phyloP scores from a whole-genome alignment of 2,113 vertebrate genomes.

The Martes martes region DNA sequence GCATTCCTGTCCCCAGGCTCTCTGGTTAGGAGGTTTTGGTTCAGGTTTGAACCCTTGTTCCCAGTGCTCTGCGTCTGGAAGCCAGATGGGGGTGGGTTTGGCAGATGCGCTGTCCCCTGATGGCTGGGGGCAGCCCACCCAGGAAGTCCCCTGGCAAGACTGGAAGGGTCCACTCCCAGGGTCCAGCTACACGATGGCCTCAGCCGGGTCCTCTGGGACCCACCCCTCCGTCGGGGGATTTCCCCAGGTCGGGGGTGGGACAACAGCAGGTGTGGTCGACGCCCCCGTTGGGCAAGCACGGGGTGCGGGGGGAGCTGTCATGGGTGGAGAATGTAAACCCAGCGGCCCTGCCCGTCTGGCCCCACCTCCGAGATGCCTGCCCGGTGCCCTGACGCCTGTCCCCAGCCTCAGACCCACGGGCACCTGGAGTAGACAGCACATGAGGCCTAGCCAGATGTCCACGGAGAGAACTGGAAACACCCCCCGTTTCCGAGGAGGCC shows the following conservation, averaged over 20 bases:
- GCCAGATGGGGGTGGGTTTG: background rate
- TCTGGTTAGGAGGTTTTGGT: background rate
- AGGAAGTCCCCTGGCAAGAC: background rate
- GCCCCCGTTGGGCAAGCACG: no score
- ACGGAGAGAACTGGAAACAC: background rate
- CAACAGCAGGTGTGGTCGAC: accelerated
- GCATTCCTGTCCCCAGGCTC: background rate
- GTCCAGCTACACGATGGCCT: background rate
- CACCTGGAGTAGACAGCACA: background rate
- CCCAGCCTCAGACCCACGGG: background rate
- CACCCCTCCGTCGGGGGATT: background rate
- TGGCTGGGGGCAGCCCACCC: no score
- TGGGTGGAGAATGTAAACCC: background rate
- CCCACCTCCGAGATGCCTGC: background rate
- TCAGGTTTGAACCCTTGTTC: background rate
- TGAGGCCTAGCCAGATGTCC: background rate
- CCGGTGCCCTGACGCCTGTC: background rate
- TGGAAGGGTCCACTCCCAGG: no score
- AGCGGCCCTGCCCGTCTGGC: background rate
- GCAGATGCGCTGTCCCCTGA: background rate
- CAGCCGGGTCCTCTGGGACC: background rate
- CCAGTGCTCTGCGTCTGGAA: background rate
- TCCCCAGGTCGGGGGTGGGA: background rate
- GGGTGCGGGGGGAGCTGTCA: background rate
- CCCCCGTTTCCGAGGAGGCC: background rate